Percentiles rank a stretch among this genome's conserved stretches.
phyloP scores from a whole-genome alignment of 2,888 invertebrate species.

The Encarsia formosa region DNA sequence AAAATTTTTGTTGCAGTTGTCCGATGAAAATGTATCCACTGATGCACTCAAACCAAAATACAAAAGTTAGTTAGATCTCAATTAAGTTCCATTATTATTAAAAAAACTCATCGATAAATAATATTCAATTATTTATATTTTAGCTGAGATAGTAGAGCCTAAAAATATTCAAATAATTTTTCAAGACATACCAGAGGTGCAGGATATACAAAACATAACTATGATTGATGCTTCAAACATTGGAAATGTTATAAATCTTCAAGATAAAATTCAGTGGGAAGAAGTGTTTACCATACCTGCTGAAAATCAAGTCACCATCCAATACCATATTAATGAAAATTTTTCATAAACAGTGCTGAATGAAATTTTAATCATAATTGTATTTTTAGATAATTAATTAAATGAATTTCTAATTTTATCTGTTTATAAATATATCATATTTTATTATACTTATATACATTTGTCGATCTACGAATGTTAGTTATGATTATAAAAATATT shows the following conservation, averaged over 20 bases:
- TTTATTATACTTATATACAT: too few relatives aligned
- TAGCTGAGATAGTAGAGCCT: constrained; percentile 10
- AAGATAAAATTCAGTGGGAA: constrained; percentile 20
- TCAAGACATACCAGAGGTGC: constrained; percentile 14
- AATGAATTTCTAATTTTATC: too few relatives aligned
- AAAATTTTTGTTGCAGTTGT: constrained; percentile 38
- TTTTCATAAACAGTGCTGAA: too few relatives aligned
- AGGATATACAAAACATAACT: constrained; percentile 12
- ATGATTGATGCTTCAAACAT: constrained; percentile 12
- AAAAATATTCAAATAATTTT: constrained; percentile 24
- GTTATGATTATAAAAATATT: too few relatives aligned
- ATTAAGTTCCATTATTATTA: not conserved
- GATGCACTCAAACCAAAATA: constrained; percentile 10
- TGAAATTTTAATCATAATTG: too few relatives aligned
- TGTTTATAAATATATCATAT: too few relatives aligned
- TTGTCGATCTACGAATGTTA: too few relatives aligned
- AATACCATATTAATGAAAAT: constrained; percentile 8
- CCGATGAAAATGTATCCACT: constrained; percentile 7
- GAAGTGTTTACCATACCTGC: constrained; percentile 17
- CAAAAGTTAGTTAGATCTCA: constrained; percentile 7
- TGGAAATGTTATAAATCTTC: constrained; percentile 3
- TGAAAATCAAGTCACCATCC: constrained; percentile 11
- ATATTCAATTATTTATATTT: constrained; percentile 4
- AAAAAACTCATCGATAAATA: not conserved
- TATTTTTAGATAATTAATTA: too few relatives aligned